A percentile compares a stretch with the other conserved stretches of the same genome.
phyloP scores from a whole-genome alignment of 2,888 invertebrate genomes.

The Pecten maximus region DNA sequence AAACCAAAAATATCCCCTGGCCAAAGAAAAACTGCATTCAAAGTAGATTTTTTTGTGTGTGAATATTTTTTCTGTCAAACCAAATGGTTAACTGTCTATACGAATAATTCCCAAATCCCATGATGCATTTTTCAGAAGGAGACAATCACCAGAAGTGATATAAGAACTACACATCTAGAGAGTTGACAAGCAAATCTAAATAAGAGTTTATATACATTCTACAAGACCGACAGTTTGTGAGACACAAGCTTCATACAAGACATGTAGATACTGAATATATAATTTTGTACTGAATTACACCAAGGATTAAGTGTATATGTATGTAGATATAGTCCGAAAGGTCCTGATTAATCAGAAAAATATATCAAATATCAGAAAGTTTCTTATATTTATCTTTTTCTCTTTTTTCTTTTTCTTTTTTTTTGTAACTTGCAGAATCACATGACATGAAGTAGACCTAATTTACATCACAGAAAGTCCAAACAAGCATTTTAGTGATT shows the following conservation, averaged over 20 bases:
- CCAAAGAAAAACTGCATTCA: constrained; percentile 35
- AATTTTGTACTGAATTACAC: constrained; percentile 19
- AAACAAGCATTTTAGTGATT: constrained; percentile 36
- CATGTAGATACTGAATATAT: constrained; percentile 27
- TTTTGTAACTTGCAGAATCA: constrained; percentile 72
- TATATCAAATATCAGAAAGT: constrained; percentile 31
- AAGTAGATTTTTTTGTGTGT: not conserved
- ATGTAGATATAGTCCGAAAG: constrained; percentile 31
- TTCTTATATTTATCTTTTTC: constrained; percentile 38
- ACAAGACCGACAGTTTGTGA: constrained; percentile 33
- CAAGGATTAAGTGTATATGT: constrained; percentile 28
- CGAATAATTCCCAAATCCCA: constrained; percentile 10
- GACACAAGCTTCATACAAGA: constrained; percentile 33
- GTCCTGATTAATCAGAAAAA: not conserved
- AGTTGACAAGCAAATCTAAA: constrained; percentile 35
- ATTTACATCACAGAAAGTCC: constrained; percentile 40
- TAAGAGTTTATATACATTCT: constrained; percentile 29
- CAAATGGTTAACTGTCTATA: constrained; percentile 17
- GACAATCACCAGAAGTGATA: constrained; percentile 30
- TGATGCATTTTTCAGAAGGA: constrained; percentile 32
- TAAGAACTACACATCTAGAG: constrained; percentile 26
- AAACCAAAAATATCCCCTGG: constrained; percentile 28
- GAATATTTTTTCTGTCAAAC: constrained; percentile 30
- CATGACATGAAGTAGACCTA: constrained; percentile 70
- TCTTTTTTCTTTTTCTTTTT: constrained; percentile 35